phyloP scores from a whole-genome alignment of 2,113 vertebrate genomes.

The Cephalopholis sonnerati region DNA sequence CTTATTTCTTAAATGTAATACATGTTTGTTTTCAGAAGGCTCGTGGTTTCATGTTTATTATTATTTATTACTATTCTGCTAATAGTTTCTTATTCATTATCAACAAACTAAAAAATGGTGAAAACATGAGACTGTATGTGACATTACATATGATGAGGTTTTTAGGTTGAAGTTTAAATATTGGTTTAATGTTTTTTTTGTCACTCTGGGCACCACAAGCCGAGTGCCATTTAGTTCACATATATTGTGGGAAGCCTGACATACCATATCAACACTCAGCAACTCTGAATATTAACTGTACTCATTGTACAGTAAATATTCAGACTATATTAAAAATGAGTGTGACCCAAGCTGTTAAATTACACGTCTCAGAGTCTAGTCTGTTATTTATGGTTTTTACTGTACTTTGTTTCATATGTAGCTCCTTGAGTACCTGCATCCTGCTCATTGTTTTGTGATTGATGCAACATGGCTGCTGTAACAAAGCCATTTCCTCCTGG shows the following conservation, averaged over 20 bases:
- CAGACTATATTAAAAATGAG: neutral
- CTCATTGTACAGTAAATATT: neutral
- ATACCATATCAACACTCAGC: no score
- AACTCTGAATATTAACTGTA: neutral
- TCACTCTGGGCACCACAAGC: no score
- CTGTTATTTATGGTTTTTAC: neutral
- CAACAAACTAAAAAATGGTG: no score
- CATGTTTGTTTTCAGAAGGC: neutral
- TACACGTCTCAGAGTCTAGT: neutral
- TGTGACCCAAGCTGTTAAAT: neutral
- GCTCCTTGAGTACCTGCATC: neutral
- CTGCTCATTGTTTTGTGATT: slow-evolving; percentile 34
- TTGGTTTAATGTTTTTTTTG: no score
- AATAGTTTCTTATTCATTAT: no score
- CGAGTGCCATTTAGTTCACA: no score
- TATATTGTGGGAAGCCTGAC: no score
- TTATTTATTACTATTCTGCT: no score
- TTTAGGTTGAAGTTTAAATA: no score
- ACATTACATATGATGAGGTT: no score
- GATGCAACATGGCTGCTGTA: neutral
- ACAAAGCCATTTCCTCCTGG: neutral
- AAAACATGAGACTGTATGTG: no score
- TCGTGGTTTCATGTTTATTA: neutral
- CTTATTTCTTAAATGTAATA: no score
- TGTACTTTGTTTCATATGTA: neutral